Base-by-base conservation (phyloP, 1,140 invertebrate genomes). In the Globodera ellingtonae region DNA sequence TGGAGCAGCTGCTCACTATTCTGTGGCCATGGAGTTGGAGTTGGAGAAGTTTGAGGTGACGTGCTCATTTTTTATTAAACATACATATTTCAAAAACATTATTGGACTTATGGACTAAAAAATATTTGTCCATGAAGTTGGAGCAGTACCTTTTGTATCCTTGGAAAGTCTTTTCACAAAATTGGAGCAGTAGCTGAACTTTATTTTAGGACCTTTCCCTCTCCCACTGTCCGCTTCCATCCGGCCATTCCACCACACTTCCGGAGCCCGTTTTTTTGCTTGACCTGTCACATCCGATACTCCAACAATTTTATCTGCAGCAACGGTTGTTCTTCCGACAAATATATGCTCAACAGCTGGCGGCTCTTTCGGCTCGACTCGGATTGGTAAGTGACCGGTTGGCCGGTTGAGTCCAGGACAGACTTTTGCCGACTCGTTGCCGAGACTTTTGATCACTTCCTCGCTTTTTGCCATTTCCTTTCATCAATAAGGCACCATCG, bases 291-390 rank as follows among this genome's bases (percentile, higher is more conserved):
- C 13, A 77, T 67, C 75, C 75, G 48, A 48, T 21, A 21, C 69
- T 77, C 46, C 65, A 69, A 35, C 62, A 77, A 46, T 77, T 77
- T n/a, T 77, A 48, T 67, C 15, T 77, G n/a, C 75, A 77, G 48
- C 75, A 77, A 67, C 52, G 75, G 50, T 15, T 35, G 10, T 77
- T 77, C 13, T 77, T 69, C 48, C 75, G 75, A 24, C 75, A 77
- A 77, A 77, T 77, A 6, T 77, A 77, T 67, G 75, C 65, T 21
- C 75, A 77, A 48, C 75, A 77, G 65, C 69, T 70, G 24, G 75
- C 75, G 47, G 75, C 75, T 44, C 75, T 77, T 46, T 65, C 75
- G 6, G 52, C 75, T 13, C 75, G 75, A 48, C 52, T 77, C 35
- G 75, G 75, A 24, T 47, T 77, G 75, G 75, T 77, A 35, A 18